Evolutionary conservation across 37 sponge, comb jelly and placozoan species (phyloP).

Genomic region (Corticium candelabrum): DNA sequence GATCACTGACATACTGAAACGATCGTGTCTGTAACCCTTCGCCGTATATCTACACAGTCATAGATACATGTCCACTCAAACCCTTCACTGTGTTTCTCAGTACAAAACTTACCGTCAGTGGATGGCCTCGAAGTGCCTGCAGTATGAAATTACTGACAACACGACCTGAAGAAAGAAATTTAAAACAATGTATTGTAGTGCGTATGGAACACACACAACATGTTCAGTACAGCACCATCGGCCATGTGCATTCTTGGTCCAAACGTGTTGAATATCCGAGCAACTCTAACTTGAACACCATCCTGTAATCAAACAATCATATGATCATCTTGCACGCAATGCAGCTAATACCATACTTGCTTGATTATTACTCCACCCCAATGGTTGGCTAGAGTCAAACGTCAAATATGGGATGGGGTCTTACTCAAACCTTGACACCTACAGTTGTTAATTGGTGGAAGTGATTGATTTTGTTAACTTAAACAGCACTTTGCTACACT

Average conservation of each 20-base stretch:
- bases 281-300: constrained; percentile 77
- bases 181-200: background rate
- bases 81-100: no score
- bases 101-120: constrained; percentile 72
- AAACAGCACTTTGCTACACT: no score
- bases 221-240: constrained; percentile 51
- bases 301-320: constrained; percentile 37
- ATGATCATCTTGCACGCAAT: background rate
- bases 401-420: no score
- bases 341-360: no score
- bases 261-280: constrained; percentile 93
- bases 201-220: background rate
- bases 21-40: constrained; percentile 82
- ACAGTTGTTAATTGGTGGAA: no score
- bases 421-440: no score
- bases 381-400: no score
- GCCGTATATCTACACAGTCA: constrained; percentile 52
- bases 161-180: constrained; percentile 31
- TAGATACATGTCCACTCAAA: no score
- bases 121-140: constrained; percentile 60
- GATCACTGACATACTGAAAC: constrained; percentile 87
- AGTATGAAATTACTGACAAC: constrained; percentile 95
- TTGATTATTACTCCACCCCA: no score
- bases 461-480: no score
- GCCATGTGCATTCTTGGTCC: constrained; percentile 93